Conservation (phyloP, 2,113 vertebrate species). For the Polypterus bichir region DNA sequence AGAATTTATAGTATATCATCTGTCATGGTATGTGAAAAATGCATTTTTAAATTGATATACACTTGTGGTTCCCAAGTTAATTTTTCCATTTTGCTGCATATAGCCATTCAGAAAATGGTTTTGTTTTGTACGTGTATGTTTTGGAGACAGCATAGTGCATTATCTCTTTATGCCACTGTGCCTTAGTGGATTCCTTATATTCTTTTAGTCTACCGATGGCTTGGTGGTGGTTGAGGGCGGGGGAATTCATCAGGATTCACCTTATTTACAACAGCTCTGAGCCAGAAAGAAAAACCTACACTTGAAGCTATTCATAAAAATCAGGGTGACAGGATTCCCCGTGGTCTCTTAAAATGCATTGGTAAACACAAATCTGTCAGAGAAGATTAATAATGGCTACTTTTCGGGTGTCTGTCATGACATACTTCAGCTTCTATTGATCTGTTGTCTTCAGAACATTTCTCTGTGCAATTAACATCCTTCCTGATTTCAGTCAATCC, state of each 20-base stretch:
- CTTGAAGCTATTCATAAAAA: constrained; percentile 20
- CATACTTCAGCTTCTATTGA: constrained; percentile 37
- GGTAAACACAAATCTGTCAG: constrained; percentile 22
- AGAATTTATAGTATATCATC: too few species aligned
- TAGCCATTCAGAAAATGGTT: too few species aligned
- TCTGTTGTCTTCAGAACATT: constrained; percentile 24
- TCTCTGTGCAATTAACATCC: constrained; percentile 27
- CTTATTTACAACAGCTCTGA: not conserved
- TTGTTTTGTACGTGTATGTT: too few species aligned
- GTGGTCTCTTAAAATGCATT: constrained; percentile 26
- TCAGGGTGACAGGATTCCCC: constrained; percentile 19
- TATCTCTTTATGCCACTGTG: too few species aligned
- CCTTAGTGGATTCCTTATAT: too few species aligned
- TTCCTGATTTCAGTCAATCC: constrained; percentile 36
- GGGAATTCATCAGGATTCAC: not conserved
- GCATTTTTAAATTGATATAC: too few species aligned
- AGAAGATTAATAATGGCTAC: constrained; percentile 32
- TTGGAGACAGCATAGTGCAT: too few species aligned
- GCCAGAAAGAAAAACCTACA: constrained; percentile 3
- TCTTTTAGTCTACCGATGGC: too few species aligned
- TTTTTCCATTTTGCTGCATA: too few species aligned
- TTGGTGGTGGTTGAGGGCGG: too few species aligned
- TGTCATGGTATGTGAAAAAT: too few species aligned
- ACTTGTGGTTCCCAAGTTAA: too few species aligned
- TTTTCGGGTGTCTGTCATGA: constrained; percentile 33